Conservation (phyloP, 2,797 vertebrate species). For the Denticeps clupeoides region DNA sequence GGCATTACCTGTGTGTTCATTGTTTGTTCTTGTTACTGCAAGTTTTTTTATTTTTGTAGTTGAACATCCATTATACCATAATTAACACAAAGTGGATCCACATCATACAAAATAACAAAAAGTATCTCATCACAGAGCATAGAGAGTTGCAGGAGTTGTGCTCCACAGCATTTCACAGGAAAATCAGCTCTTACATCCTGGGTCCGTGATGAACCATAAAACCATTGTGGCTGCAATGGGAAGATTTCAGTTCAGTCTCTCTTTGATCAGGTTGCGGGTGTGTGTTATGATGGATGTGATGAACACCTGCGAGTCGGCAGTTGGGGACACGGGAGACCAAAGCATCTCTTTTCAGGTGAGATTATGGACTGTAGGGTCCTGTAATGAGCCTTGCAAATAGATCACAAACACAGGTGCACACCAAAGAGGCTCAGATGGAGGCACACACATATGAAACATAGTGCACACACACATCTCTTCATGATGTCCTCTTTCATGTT, state of each 20-base stretch:
- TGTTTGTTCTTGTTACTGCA: too few species aligned
- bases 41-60: too few species aligned
- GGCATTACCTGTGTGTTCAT: too few species aligned
- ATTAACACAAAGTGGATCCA: too few species aligned
- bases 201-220: conserved; percentile 5
- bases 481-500: neutral
- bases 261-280: conserved; percentile 12
- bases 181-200: conserved; percentile 20
- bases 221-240: conserved; percentile 5
- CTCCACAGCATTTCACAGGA: too few species aligned
- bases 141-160: too few species aligned
- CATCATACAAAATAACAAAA: too few species aligned
- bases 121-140: too few species aligned
- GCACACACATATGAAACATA: neutral
- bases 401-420: neutral
- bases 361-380: neutral
- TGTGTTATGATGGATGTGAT: conserved; percentile 65
- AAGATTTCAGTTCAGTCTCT: conserved; percentile 11
- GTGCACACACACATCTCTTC: neutral
- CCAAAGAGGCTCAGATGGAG: neutral
- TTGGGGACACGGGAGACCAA: conserved; percentile 59
- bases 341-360: conserved; percentile 60
- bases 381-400: neutral
- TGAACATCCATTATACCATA: too few species aligned
- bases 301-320: conserved; percentile 58